These are phyloP conservation scores for Sylvia atricapilla DNA, from an alignment of 2,113 vertebrate species.

Conservation along the genomic window DNA sequence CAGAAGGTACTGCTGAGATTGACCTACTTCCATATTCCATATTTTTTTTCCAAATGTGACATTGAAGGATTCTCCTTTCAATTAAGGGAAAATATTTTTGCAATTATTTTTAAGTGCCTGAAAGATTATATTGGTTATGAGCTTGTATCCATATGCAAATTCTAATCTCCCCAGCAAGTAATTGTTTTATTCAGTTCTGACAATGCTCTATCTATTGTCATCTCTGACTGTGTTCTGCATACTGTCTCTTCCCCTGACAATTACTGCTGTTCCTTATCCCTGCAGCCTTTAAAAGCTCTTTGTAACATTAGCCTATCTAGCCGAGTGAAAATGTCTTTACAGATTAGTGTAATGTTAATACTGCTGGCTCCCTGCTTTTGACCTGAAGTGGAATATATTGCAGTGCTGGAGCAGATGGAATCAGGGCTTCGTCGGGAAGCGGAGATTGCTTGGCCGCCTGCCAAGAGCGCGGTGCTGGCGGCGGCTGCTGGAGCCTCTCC, in stretches of 20 bases:
- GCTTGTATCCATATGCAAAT: neutral
- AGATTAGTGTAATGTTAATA: conserved; percentile 84
- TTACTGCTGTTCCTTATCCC: conserved; percentile 70
- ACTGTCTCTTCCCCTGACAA: conserved; percentile 62
- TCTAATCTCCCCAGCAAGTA: conserved; percentile 17
- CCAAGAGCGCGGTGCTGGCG: conserved; percentile 53
- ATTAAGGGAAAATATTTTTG: conserved; percentile 1
- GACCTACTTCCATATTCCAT: neutral
- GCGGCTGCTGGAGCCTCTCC: conserved; percentile 20
- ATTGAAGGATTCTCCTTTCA: neutral
- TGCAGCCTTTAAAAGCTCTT: conserved; percentile 74
- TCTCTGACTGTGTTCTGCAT: conserved; percentile 42
- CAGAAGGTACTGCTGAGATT: neutral
- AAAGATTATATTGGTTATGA: neutral
- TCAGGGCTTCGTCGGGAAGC: conserved; percentile 69
- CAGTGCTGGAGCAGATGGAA: conserved; percentile 77
- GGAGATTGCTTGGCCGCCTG: conserved; percentile 73
- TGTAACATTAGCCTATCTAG: conserved; percentile 82
- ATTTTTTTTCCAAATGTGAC: neutral
- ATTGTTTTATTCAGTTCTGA: conserved; percentile 32
- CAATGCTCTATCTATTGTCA: conserved; percentile 47
- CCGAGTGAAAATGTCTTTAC: conserved; percentile 82
- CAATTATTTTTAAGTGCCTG: neutral
- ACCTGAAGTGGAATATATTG: conserved; percentile 80
- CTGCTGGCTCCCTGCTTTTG: conserved; percentile 78